Evolutionary conservation across 1,140 invertebrate species (phyloP).

Genomic region (Battus philenor): DNA sequence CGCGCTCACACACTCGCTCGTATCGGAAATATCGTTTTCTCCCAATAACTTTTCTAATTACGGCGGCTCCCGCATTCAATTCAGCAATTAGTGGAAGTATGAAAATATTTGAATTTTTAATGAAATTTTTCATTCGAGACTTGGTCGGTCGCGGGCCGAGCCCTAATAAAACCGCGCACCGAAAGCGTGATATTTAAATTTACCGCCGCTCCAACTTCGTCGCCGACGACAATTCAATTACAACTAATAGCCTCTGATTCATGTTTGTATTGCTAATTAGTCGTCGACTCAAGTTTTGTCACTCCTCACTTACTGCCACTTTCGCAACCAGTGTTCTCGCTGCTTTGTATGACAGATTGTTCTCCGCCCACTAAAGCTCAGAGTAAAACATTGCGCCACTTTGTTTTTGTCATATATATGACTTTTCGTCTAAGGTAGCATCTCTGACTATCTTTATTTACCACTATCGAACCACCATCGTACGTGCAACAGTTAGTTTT

Average conservation of each 20-base stretch:
- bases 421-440: neutral
- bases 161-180: constrained; percentile 41
- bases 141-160: constrained; percentile 25
- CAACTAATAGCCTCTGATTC: constrained; percentile 74
- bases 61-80: constrained; percentile 7
- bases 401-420: constrained; percentile 13
- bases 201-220: constrained; percentile 54
- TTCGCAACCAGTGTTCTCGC: constrained; percentile 29
- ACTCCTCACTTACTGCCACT: constrained; percentile 60
- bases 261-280: constrained; percentile 75
- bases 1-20: constrained; percentile 1
- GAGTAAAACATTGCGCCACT: constrained; percentile 3
- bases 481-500: no score
- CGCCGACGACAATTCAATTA: constrained; percentile 71
- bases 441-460: no score
- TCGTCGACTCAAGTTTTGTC: constrained; percentile 70
- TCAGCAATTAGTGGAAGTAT: constrained; percentile 15
- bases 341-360: constrained; percentile 12
- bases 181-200: constrained; percentile 71
- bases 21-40: constrained; percentile 16
- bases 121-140: constrained; percentile 22
- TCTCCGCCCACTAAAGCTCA: constrained; percentile 1
- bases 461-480: no score
- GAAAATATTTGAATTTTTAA: constrained; percentile 23
- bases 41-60: constrained; percentile 11